Conservation (phyloP, 2,888 invertebrate genomes). For the Epirrita christyi region DNA sequence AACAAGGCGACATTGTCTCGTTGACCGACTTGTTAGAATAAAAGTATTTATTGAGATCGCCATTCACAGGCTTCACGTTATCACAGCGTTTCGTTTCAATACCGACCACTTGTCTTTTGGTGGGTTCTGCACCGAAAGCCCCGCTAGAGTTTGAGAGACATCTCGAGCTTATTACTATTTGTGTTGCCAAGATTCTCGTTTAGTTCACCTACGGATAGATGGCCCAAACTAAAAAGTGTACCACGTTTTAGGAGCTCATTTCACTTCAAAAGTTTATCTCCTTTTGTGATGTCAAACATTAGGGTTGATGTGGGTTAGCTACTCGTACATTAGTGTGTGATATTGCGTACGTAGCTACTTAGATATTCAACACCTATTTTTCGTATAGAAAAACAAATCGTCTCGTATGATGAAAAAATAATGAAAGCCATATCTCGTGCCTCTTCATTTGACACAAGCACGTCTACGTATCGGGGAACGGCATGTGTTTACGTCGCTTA, state of each 20-base stretch:
- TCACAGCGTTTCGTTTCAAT: neutral
- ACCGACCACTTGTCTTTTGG: neutral
- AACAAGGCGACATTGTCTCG: too few species aligned
- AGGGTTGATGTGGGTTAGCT: conserved; percentile 24
- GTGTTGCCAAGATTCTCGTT: conserved; percentile 65
- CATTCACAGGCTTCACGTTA: too few species aligned
- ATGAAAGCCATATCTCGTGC: conserved; percentile 32
- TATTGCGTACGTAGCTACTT: too few species aligned
- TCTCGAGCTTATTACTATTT: conserved; percentile 78
- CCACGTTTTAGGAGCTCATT: conserved; percentile 30
- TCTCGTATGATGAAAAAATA: conserved; percentile 33
- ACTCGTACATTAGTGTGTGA: neutral
- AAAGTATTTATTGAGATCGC: too few species aligned
- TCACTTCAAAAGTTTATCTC: conserved; percentile 25
- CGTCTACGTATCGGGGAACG: conserved; percentile 46
- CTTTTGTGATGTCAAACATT: conserved; percentile 22
- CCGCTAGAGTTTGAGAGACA: conserved; percentile 65
- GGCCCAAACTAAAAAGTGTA: conserved; percentile 38
- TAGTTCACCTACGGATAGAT: conserved; percentile 52
- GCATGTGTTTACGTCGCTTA: conserved; percentile 76
- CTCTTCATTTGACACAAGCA: conserved; percentile 41
- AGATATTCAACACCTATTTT: neutral
- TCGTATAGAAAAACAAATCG: too few species aligned
- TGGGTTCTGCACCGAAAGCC: conserved; percentile 25
- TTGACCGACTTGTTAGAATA: too few species aligned